These are phyloP conservation scores for Axea sp. DNA, from an alignment of 2,888 invertebrate species.

Conservation along the genomic window DNA sequence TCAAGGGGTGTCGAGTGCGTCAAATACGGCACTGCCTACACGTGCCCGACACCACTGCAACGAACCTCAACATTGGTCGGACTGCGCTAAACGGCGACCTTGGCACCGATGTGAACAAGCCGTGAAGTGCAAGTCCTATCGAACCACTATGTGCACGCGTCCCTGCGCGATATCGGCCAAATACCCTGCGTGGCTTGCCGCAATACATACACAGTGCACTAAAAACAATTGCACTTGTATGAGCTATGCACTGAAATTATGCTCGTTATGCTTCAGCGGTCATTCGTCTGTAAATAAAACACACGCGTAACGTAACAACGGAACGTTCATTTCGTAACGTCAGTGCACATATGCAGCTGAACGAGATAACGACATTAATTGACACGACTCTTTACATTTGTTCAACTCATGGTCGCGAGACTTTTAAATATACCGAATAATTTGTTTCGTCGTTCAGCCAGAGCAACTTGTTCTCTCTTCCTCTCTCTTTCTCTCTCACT, in stretches of 20 bases:
- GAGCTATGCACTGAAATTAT: constrained; percentile 12
- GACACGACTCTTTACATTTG: constrained; percentile 24
- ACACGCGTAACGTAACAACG: constrained; percentile 20
- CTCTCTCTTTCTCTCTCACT: too few species aligned
- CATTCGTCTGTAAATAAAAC: constrained; percentile 61
- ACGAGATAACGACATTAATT: constrained; percentile 38
- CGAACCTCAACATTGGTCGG: constrained; percentile 61
- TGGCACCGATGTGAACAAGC: constrained; percentile 77
- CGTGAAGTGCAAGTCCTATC: constrained; percentile 73
- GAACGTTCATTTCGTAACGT: constrained; percentile 40
- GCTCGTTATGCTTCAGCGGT: constrained; percentile 52
- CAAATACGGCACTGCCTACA: constrained; percentile 46
- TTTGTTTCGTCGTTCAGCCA: constrained; percentile 3
- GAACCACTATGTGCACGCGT: constrained; percentile 55
- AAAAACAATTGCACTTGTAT: constrained; percentile 31
- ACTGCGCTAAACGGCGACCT: constrained; percentile 70
- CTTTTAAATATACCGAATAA: constrained; percentile 14
- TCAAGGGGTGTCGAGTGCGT: constrained; percentile 42
- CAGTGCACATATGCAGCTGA: constrained; percentile 22
- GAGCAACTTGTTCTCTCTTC: too few species aligned
- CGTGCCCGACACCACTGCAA: constrained; percentile 50
- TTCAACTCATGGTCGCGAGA: constrained; percentile 33
- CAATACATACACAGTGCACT: constrained; percentile 17
- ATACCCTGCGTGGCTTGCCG: constrained; percentile 50
- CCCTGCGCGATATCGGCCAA: constrained; percentile 62